These are phyloP conservation scores for Scaptomyza parva DNA, from an alignment of 2,888 invertebrate species.

Conservation along the genomic window DNA sequence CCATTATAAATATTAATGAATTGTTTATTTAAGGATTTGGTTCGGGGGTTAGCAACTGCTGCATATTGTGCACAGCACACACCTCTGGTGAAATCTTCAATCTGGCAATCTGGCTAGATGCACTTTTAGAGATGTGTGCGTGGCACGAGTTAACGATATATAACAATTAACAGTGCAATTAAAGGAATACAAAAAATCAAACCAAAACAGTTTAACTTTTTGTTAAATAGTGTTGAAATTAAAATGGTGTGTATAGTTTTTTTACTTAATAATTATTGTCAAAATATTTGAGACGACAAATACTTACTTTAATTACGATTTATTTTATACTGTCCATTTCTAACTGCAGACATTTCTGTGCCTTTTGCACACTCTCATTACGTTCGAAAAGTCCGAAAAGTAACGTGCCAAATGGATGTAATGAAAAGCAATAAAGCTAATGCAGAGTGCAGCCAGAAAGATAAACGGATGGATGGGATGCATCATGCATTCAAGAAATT, in stretches of 20 bases:
- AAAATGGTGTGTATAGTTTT: neutral
- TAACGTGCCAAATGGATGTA: constrained; percentile 64
- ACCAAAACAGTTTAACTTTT: neutral
- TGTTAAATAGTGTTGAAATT: neutral
- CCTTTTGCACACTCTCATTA: constrained; percentile 61
- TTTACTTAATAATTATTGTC: neutral
- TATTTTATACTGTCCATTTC: constrained; percentile 3
- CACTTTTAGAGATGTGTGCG: constrained; percentile 3
- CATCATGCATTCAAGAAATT: constrained; percentile 58
- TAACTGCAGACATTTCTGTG: constrained; percentile 29
- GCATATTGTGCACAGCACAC: neutral
- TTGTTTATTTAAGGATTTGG: constrained; percentile 66
- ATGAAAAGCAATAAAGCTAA: constrained; percentile 50
- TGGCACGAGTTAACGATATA: neutral
- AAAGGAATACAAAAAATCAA: neutral
- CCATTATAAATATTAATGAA: constrained; percentile 72
- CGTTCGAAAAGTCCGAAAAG: constrained; percentile 60
- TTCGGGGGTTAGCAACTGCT: constrained; percentile 16
- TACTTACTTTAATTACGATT: neutral
- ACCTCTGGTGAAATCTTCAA: constrained; percentile 8
- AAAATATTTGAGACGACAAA: neutral
- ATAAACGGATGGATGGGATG: constrained; percentile 35
- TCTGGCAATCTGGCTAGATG: neutral
- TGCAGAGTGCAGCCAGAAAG: constrained; percentile 55
- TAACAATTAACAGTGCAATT: neutral